Conservation (phyloP, 2,113 vertebrate genomes). For the Recurvirostra avosetta region DNA sequence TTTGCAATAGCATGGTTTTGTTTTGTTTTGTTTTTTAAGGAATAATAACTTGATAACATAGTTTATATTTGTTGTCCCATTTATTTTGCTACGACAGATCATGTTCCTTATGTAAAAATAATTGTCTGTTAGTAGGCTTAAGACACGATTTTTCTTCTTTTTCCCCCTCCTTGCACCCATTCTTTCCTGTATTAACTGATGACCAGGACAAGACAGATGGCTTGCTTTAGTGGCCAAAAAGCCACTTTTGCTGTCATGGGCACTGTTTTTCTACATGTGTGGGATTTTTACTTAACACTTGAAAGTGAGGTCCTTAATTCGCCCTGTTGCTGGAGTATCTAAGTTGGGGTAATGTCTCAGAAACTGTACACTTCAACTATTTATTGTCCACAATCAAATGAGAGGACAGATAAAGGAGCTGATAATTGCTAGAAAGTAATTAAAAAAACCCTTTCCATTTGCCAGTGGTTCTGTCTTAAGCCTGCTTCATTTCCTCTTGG, state of each 20-base stretch:
- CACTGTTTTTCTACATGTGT: neutral
- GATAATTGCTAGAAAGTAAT: neutral
- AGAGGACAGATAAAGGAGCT: neutral
- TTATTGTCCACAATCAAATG: neutral
- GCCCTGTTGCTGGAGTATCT: neutral
- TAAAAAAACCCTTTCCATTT: neutral
- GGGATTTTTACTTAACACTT: neutral
- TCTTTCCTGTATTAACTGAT: neutral
- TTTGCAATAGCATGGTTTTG: neutral
- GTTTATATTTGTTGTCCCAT: neutral
- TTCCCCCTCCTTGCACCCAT: accelerated
- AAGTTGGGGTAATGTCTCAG: neutral
- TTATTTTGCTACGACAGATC: neutral
- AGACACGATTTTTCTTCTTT: neutral
- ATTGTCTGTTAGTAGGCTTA: neutral
- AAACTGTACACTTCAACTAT: neutral
- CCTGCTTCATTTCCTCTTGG: neutral
- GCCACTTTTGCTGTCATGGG: neutral
- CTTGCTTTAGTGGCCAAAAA: neutral
- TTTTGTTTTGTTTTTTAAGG: neutral
- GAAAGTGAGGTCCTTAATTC: neutral
- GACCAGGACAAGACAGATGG: neutral
- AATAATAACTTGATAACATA: neutral
- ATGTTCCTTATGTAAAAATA: neutral
- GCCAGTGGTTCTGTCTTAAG: neutral